Evolutionary conservation across 2,113 vertebrate species (phyloP), one percentile per base, ranked within the genome.

Genomic region (Syngnathus floridae): DNA sequence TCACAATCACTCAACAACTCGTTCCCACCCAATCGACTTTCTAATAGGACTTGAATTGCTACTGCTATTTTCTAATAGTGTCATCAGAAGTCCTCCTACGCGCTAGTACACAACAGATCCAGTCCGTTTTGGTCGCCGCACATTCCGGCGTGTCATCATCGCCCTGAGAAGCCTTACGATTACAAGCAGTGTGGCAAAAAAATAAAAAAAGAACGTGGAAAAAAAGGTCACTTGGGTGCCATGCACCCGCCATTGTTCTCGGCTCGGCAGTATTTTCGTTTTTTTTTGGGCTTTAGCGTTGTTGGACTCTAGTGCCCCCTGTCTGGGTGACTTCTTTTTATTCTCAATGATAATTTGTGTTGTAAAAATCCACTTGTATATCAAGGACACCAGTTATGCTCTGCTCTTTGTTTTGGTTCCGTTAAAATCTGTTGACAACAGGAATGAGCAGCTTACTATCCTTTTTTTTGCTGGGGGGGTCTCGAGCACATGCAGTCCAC

Each of bases 151-250:
- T 80, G 72, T 43, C 69, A 69, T 76, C 72, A 71, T 77, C 66
- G 80, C 78, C 80, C 69, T 31, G 66, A 84, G 85, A 79, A 75
- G 84, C 87, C 88, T 90, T 90, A 88, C 61, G 13, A 76, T 73
- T 78, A 76, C 48, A 58, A 73, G 61, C 14, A 37, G 16, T 7
- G 56, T 58, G 35, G 12, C 3, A 10, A 12, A 26, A 22, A 54
- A n/a, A 10, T 10, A 52, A 52, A 21, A 57, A 48, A 75, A 68
- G 49, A 68, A 70, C 2, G 26, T 31, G 26, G 26, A 69, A 65
- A 49, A 60, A 61, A 65, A 1, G 43, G 56, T 61, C 45, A 64
- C 72, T 60, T 60, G 57, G 79, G 82, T 77, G 76, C 74, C 58
- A 75, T 76, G 79, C 86, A 81, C 76, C 73, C 21, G 2, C 66